Base-by-base conservation (phyloP, 2,113 vertebrate species). In the Marcusenius ussheri region DNA sequence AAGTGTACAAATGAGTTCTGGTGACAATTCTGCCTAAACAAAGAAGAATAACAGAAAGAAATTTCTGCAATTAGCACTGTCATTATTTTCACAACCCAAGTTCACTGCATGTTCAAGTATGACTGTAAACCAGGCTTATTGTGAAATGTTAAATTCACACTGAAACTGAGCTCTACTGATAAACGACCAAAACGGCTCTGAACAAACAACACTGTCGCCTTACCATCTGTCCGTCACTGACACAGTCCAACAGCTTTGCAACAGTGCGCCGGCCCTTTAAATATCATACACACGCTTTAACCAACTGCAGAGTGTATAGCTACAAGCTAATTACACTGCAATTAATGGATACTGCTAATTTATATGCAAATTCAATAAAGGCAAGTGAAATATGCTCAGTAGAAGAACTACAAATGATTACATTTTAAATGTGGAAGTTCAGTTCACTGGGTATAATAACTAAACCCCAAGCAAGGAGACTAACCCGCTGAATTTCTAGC, bases 71-170 rank as follows among this genome's bases (percentile, higher is more conserved):
- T 47, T 50, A 86, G 17, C 47, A 15, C 8, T 31, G 45, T 49
- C 21, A 49, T 86, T 86, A 47, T 86, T 86, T 86, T 86, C 83
- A 50, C 47, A 47, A 46, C 42, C 35, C 19, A 10, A 27, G 47
- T 46, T 85, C 7, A 3, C 24, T 24, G 45, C 83, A 49, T 49
- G 9, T 84, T 45, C 46, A n/a, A 84, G 45, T 46, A 47, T 11
- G 39, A n/a, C 42, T 85, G 15, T 45, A 80, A 85, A 49, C n/a
- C 7, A 46, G 83, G 4, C 42, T 85, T 49, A 85, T 85, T n/a
- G 83, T 85, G 46, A 49, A 46, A 85, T 49, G n/a, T 24, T 86
- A n/a, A 86, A 86, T 86, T 47, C 45, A 86, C 83, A 85, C 83
- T 24, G 45, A n/a, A 86, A 27, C 46, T 27, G n/a, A n/a, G 47